phyloP scores from a whole-genome alignment of 2,797 vertebrate species.

The Amblyraja radiata region DNA sequence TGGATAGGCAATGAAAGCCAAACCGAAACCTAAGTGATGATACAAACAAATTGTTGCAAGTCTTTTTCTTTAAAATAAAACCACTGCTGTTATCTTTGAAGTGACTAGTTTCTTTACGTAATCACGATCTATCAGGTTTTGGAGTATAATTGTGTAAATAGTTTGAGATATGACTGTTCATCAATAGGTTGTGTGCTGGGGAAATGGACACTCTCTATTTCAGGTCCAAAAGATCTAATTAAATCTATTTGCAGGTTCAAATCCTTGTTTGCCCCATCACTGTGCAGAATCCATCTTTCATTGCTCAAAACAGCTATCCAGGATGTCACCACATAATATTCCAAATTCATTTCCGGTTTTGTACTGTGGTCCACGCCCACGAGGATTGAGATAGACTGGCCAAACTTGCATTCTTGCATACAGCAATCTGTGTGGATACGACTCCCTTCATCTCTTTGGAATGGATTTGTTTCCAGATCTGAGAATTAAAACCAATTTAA shows the following conservation, averaged over 20 bases:
- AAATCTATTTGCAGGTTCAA: not conserved
- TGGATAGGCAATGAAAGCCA: slow-evolving; percentile 91
- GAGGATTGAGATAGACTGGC: not conserved
- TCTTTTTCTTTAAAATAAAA: not conserved
- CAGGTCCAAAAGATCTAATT: not conserved
- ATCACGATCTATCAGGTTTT: not conserved
- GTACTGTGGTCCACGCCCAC: not conserved
- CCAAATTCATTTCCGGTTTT: not conserved
- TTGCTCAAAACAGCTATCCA: not conserved
- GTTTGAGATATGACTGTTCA: not conserved
- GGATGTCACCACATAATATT: not conserved
- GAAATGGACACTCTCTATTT: not conserved
- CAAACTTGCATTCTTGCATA: not conserved
- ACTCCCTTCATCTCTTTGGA: too few species aligned
- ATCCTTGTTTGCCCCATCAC: not conserved
- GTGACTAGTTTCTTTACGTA: not conserved
- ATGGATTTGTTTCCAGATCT: not conserved
- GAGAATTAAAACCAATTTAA: not conserved
- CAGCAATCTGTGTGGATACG: too few species aligned
- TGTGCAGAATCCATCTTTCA: not conserved
- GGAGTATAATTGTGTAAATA: not conserved
- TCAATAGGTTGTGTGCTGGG: not conserved
- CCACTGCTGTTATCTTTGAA: not conserved
- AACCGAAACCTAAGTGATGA: slow-evolving; percentile 74
- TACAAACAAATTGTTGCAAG: not conserved